phyloP scores from a whole-genome alignment of 2,888 invertebrate genomes.

The Marasmarcha lunaedactyla region DNA sequence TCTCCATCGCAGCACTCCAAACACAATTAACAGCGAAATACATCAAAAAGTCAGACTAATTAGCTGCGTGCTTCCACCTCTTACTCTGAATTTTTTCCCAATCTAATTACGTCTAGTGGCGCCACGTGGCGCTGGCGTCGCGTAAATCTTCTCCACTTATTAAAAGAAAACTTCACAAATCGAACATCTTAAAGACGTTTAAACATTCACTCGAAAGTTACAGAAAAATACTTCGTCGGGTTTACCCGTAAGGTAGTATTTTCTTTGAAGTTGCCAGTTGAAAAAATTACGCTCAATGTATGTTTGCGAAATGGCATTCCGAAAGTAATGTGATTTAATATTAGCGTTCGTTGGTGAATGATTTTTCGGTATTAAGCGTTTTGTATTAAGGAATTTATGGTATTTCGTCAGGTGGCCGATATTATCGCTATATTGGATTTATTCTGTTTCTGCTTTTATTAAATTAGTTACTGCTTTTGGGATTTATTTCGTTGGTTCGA shows the following conservation, averaged over 20 bases:
- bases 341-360: constrained; percentile 26
- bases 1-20: constrained; percentile 3
- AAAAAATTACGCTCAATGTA: constrained; percentile 17
- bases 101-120: constrained; percentile 40
- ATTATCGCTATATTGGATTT: neutral
- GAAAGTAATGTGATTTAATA: constrained; percentile 29
- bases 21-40: constrained; percentile 6
- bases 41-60: neutral
- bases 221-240: too few species aligned
- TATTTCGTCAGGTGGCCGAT: neutral
- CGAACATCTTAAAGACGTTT: constrained; percentile 51
- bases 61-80: too few species aligned
- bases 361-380: constrained; percentile 15
- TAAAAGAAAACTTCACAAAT: constrained; percentile 60
- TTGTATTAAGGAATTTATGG: constrained; percentile 6
- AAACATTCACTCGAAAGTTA: constrained; percentile 11
- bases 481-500: neutral
- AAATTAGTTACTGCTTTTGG: neutral
- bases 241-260: constrained; percentile 5
- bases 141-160: constrained; percentile 65
- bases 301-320: constrained; percentile 18
- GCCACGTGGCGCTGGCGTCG: constrained; percentile 52
- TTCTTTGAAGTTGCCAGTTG: constrained; percentile 17
- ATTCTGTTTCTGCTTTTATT: too few species aligned
- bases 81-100: constrained; percentile 30